Base-by-base conservation (phyloP, 2,797 vertebrate genomes). In the Heliangelus exortis region DNA sequence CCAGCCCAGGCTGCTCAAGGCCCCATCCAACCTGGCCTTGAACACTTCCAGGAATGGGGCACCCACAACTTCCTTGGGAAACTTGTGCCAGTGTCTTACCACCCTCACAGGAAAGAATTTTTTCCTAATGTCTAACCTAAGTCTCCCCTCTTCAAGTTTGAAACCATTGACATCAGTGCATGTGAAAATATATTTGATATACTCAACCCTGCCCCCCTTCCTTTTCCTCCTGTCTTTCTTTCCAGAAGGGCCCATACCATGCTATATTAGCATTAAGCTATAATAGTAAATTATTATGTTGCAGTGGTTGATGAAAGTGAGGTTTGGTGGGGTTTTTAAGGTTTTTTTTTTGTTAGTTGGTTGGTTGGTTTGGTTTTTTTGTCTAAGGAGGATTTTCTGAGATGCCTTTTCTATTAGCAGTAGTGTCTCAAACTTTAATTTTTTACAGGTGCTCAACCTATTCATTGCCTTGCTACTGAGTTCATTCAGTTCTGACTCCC, bases 391-490 rank as follows among this genome's bases (percentile, higher is more conserved):
- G 13, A 4, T 12, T 91, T 78, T 96, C 63, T 84, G 43, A 91
- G 68, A 33, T 84, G 43, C 45, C 18, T 84, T 75, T 87, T 79
- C 55, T 89, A 8, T 74, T 51, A 54, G 34, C 12, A 55, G 6
- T 10, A 34, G 4, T n/a, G 25, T 89, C 72, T 76, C 43, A 74
- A 87, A 77, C 45, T 92, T 78, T 75, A 61, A 65, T 21, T 50
- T 1, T 74, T 69, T 87, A 34, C 96, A 99, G 99, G 98, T 99
- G 50, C 95, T 99, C 97, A 99, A 99, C 96, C 98, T 99, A 73
- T 99, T 99, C 97, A 98, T 99, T 96, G 99, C 99, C 59, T 96
- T 99, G 96, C 98, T 99, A 85, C 98, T 99, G 91, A 99, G 98
- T 96, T 99, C 99, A 0, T 99, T 99, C 97, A 99, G 98, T 92